A percentile compares a stretch with the other conserved stretches of the same genome.
Conservation (phyloP, 2,797 vertebrate species). For the Platalea minor region DNA sequence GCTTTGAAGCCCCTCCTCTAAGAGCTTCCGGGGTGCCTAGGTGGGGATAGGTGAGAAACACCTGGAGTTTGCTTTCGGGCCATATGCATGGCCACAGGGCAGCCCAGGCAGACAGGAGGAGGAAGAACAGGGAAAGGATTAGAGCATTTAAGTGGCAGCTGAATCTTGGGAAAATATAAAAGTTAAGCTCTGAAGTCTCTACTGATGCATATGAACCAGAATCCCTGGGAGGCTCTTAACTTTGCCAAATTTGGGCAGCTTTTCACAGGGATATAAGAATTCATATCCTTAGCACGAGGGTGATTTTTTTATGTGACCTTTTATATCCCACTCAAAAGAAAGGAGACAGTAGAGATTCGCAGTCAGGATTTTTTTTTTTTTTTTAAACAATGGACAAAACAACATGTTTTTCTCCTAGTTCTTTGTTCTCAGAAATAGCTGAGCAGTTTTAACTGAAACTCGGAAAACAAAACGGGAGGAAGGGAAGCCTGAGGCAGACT, state of each 20-base stretch:
- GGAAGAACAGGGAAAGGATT: conserved; percentile 16
- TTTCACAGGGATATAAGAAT: conserved; percentile 1
- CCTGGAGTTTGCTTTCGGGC: neutral
- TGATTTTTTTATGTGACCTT: neutral
- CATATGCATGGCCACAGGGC: conserved; percentile 49
- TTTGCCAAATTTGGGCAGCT: conserved; percentile 57
- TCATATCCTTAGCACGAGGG: neutral
- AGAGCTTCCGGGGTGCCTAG: neutral
- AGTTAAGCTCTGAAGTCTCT: conserved; percentile 59
- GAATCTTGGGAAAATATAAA: conserved; percentile 51
- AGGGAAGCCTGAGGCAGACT: conserved; percentile 59
- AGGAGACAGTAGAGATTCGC: neutral
- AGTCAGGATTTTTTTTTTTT: neutral
- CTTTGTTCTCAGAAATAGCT: conserved; percentile 54
- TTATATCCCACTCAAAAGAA: neutral
- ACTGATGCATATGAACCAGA: conserved; percentile 52
- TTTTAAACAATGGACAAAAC: conserved; percentile 8
- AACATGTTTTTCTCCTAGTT: conserved; percentile 31
- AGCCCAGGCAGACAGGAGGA: conserved; percentile 3
- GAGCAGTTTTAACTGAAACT: conserved; percentile 52
- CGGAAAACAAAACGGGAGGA: conserved; percentile 45
- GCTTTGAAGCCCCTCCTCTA: neutral
- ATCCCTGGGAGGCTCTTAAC: conserved; percentile 48
- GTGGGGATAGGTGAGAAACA: neutral
- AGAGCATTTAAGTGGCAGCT: conserved; percentile 27